Conservation (phyloP, 1,140 invertebrate genomes). For the Drosophila seguyi region DNA sequence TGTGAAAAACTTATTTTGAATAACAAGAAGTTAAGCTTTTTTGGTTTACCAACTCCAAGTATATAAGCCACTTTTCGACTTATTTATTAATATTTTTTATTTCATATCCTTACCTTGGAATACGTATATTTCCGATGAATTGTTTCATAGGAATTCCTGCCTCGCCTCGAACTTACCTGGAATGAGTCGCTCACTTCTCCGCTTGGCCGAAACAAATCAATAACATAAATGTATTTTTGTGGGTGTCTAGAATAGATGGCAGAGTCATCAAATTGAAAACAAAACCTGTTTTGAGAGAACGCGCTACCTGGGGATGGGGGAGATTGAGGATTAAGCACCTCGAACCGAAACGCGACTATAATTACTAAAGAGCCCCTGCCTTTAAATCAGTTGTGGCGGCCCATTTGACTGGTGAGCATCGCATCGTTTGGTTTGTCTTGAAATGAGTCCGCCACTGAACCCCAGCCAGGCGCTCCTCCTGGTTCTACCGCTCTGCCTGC, state of each 20-base stretch:
- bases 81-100: no score
- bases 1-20: not conserved
- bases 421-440: constrained; percentile 45
- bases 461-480: constrained; percentile 10
- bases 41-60: not conserved
- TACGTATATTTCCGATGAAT: not conserved
- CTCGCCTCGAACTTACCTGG: not conserved
- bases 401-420: constrained; percentile 57
- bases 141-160: constrained; percentile 4
- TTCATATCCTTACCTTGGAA: constrained; percentile 6
- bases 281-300: constrained; percentile 37
- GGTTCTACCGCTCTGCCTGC: not conserved
- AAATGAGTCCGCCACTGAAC: constrained; percentile 45
- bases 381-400: constrained; percentile 49
- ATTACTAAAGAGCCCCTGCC: constrained; percentile 49
- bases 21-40: not conserved
- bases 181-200: constrained; percentile 1
- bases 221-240: constrained; percentile 23
- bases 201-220: constrained; percentile 10
- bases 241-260: constrained; percentile 35
- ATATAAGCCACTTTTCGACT: accelerated
- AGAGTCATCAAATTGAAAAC: constrained; percentile 25
- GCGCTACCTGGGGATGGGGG: constrained; percentile 1
- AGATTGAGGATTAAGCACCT: constrained; percentile 36
- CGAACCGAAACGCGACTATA: constrained; percentile 53